Evolutionary conservation across 2,113 vertebrate genomes (phyloP).

Genomic region (human (Homo sapiens)): DNA sequence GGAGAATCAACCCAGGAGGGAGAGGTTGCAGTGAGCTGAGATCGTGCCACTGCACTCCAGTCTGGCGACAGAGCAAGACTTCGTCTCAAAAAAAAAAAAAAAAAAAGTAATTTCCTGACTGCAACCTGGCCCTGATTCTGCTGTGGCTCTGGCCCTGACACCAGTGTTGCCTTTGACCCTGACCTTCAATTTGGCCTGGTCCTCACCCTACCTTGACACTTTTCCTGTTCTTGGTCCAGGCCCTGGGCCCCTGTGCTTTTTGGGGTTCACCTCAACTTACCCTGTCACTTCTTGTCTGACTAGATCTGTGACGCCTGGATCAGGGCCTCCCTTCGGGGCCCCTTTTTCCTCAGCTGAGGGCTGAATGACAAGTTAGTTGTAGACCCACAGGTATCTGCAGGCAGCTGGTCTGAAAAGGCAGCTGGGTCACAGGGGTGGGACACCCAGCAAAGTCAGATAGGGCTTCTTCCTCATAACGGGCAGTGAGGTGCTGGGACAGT

Average conservation of each 20-base stretch:
- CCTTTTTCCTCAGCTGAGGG: neutral
- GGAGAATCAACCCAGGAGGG: no score
- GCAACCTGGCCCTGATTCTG: neutral
- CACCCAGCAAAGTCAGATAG: neutral
- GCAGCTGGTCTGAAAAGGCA: neutral
- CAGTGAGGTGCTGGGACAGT: neutral
- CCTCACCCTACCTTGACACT: neutral
- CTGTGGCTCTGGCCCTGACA: neutral
- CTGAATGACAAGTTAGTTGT: slow-evolving; percentile 19
- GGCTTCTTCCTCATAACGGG: neutral
- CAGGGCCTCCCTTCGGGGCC: neutral
- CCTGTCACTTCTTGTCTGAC: neutral
- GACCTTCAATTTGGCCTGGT: neutral
- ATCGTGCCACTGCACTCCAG: no score
- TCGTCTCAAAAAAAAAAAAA: no score
- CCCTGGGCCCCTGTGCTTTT: neutral
- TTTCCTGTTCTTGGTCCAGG: neutral
- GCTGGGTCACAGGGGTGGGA: neutral
- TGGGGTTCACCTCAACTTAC: neutral
- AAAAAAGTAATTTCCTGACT: no score
- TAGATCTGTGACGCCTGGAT: neutral
- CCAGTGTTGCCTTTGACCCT: neutral
- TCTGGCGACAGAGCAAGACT: no score
- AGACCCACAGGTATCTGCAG: neutral
- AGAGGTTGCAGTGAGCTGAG: no score